phyloP scores from a whole-genome alignment of 2,797 vertebrate genomes.

The Pangasius krempfi region DNA sequence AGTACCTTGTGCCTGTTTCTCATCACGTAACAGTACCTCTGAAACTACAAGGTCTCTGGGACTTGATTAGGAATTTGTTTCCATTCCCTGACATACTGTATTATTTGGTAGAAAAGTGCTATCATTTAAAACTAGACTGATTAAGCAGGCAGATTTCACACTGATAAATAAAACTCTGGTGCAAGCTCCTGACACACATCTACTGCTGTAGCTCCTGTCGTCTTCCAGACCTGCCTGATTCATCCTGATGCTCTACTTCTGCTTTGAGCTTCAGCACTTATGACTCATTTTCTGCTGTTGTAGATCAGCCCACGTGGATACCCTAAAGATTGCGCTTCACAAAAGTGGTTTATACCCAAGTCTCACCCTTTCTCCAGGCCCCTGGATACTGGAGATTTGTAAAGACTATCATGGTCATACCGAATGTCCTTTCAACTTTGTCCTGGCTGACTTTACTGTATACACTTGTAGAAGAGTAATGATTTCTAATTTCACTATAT shows the following conservation, averaged over 20 bases:
- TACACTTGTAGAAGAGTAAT: constrained; percentile 1
- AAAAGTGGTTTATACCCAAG: background rate
- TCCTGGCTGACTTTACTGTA: background rate
- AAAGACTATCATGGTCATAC: background rate
- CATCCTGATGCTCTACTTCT: background rate
- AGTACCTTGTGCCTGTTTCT: background rate
- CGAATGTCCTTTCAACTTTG: background rate
- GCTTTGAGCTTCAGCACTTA: background rate
- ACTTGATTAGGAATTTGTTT: background rate
- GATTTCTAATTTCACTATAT: background rate
- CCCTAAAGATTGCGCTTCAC: background rate
- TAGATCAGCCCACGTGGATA: background rate
- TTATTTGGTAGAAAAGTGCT: background rate
- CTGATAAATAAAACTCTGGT: background rate
- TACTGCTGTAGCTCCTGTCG: background rate
- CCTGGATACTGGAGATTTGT: background rate
- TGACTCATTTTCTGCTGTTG: background rate
- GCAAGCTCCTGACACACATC: background rate
- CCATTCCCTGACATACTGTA: background rate
- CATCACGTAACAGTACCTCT: background rate
- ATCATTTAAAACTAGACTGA: background rate
- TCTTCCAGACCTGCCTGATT: constrained; percentile 3
- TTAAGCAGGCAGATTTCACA: background rate
- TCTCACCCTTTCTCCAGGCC: background rate
- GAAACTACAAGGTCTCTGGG: background rate